These are phyloP conservation scores for Tetramorium bicarinatum DNA, from an alignment of 2,888 invertebrate species.

Conservation along the genomic window DNA sequence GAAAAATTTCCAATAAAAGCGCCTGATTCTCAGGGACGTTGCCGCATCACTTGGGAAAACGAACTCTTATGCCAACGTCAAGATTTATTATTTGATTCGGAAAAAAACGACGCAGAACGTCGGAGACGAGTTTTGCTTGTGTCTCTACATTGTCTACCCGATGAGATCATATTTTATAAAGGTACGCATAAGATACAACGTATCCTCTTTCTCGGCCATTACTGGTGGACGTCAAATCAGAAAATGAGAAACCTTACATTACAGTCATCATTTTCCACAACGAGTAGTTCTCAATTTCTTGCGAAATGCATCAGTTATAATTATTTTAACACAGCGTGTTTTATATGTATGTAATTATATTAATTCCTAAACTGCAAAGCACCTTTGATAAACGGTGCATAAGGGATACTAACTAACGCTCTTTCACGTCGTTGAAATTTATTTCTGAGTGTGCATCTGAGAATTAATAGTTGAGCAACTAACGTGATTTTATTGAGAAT, in stretches of 20 bases:
- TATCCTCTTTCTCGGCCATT: conserved; percentile 38
- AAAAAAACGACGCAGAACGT: conserved; percentile 13
- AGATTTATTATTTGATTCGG: conserved; percentile 50
- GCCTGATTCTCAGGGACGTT: background rate
- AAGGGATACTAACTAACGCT: background rate
- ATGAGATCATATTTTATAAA: conserved; percentile 61
- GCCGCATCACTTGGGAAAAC: conserved; percentile 10
- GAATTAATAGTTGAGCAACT: conserved; percentile 6
- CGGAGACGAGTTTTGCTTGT: conserved; percentile 4
- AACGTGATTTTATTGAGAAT: conserved; percentile 30
- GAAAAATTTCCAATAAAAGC: conserved; percentile 26
- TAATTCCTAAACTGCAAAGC: background rate
- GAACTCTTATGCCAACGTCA: conserved; percentile 1
- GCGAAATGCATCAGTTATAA: background rate
- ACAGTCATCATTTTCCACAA: background rate
- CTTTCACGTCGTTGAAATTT: conserved; percentile 3
- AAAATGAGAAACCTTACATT: conserved; percentile 1
- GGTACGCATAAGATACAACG: background rate
- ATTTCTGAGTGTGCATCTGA: background rate
- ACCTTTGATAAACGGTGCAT: conserved; percentile 24
- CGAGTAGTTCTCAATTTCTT: background rate
- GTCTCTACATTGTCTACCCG: conserved; percentile 23
- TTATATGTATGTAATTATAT: background rate
- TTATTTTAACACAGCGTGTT: background rate
- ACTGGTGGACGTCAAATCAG: background rate